A percentile compares a stretch with the other conserved stretches of the same genome.
Conservation (phyloP, 2,888 invertebrate genomes). For the Allophyes oxyacanthae region DNA sequence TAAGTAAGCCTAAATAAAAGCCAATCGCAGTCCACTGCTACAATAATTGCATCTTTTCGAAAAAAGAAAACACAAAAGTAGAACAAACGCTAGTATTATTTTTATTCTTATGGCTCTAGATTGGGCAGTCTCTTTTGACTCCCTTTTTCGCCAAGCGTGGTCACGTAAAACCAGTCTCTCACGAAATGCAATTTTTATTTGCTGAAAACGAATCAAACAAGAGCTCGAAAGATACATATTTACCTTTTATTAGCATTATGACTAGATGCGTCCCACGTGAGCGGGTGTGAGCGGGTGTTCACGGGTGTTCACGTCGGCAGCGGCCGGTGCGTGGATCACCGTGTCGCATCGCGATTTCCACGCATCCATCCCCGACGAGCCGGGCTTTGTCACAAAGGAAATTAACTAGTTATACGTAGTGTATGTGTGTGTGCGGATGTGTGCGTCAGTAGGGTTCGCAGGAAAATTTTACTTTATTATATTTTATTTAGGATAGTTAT, state of each 20-base stretch:
- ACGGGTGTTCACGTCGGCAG: constrained; percentile 44
- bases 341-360: constrained; percentile 89
- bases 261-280: constrained; percentile 52
- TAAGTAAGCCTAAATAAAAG: no score
- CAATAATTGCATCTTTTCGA: no score
- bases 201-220: constrained; percentile 22
- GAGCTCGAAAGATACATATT: constrained; percentile 22
- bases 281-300: constrained; percentile 46
- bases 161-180: no score
- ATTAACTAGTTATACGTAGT: constrained; percentile 86
- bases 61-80: no score
- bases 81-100: no score
- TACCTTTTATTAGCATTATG: constrained; percentile 49
- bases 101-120: no score
- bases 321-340: constrained; percentile 81
- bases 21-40: no score
- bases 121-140: no score
- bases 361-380: constrained; percentile 87
- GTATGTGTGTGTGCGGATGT: constrained; percentile 61
- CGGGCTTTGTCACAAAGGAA: constrained; percentile 89
- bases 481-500: not conserved
- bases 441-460: constrained; percentile 71
- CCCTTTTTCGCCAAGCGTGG: no score
- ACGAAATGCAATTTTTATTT: not conserved
- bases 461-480: constrained; percentile 22